Evolutionary conservation across 1,140 invertebrate genomes (phyloP).

Genomic region (Protaetia brevitarsis): DNA sequence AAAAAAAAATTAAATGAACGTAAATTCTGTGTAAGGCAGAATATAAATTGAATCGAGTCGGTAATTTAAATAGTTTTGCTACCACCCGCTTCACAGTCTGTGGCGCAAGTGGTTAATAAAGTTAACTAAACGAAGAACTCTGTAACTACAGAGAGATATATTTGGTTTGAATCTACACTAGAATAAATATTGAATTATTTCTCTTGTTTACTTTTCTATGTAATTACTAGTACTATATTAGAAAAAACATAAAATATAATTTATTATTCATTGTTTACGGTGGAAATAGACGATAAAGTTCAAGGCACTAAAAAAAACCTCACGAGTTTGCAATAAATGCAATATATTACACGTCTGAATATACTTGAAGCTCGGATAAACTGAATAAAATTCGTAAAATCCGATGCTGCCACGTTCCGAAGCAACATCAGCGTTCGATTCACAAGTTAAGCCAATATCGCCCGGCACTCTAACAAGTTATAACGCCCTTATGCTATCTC

Average conservation of each 20-base stretch:
- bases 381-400: too few relatives aligned
- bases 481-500: constrained; percentile 21
- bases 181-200: too few relatives aligned
- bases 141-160: background rate
- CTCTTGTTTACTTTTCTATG: too few relatives aligned
- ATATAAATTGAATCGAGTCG: background rate
- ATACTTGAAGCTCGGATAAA: too few relatives aligned
- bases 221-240: too few relatives aligned
- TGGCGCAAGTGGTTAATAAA: background rate
- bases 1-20: background rate
- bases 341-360: too few relatives aligned
- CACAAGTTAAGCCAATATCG: constrained; percentile 22
- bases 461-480: constrained; percentile 20
- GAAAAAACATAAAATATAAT: too few relatives aligned
- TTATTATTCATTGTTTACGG: too few relatives aligned
- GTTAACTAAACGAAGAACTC: background rate
- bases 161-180: background rate
- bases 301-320: too few relatives aligned
- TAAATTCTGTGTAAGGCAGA: background rate
- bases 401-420: too few relatives aligned
- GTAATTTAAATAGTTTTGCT: constrained; percentile 15
- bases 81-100: background rate
- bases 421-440: constrained; percentile 11
- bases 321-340: background rate
- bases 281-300: too few relatives aligned